Evolutionary conservation across 2,797 vertebrate species (phyloP).

Genomic region (Coendou prehensilis): DNA sequence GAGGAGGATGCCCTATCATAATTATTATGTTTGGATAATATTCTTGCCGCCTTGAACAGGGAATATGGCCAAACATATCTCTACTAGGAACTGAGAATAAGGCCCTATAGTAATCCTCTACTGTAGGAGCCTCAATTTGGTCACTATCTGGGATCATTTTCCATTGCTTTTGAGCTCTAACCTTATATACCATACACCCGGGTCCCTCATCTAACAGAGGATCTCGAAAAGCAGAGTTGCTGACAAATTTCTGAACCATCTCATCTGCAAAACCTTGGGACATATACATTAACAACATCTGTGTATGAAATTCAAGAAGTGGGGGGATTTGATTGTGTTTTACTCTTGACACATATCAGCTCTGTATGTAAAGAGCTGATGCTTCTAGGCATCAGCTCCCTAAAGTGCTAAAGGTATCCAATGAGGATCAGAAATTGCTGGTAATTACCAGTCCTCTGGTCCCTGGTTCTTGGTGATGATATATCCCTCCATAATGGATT

Average conservation of each 20-base stretch:
- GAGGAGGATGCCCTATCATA: neutral
- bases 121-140: neutral
- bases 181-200: neutral
- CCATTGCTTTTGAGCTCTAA: neutral
- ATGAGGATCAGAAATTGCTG: constrained; percentile 26
- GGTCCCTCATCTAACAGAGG: neutral
- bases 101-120: neutral
- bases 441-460: constrained; percentile 34
- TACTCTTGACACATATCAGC: neutral
- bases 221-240: constrained; percentile 52
- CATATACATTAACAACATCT: neutral
- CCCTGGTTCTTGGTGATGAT: constrained; percentile 27
- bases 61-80: neutral
- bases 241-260: constrained; percentile 4
- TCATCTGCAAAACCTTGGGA: constrained; percentile 45
- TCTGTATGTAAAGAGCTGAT: constrained; percentile 60
- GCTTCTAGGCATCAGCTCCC: constrained; percentile 36
- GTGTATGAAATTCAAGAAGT: constrained; percentile 30
- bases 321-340: constrained; percentile 26
- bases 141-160: neutral
- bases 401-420: constrained; percentile 16
- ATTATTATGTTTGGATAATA: neutral
- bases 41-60: constrained; percentile 22
- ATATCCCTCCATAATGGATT: neutral
- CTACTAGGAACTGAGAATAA: neutral